Percentiles rank a stretch among this genome's conserved stretches.
phyloP scores from a whole-genome alignment of 2,113 vertebrate species.

The Aptenodytes forsteri region DNA sequence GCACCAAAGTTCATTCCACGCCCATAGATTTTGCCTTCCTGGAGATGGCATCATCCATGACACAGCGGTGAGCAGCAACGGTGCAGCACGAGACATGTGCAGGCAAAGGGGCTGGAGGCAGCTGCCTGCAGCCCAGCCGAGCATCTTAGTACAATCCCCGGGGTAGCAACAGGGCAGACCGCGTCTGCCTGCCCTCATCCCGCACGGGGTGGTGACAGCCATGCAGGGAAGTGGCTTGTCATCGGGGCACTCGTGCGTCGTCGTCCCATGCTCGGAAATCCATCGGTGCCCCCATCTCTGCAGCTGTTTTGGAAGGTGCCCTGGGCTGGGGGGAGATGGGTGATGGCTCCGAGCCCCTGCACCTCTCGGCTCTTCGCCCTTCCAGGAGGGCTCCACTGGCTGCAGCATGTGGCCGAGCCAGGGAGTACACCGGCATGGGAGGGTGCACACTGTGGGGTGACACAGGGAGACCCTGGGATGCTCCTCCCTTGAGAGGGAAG shows the following conservation, averaged over 20 bases:
- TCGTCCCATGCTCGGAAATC: accelerated
- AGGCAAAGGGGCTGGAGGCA: neutral
- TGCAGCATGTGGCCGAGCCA: accelerated
- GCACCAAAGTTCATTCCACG: neutral
- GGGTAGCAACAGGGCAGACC: neutral
- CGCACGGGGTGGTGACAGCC: neutral
- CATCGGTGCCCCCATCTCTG: accelerated
- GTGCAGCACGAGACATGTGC: accelerated
- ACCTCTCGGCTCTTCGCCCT: accelerated
- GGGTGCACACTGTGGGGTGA: accelerated
- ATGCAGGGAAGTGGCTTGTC: accelerated
- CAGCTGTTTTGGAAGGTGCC: neutral
- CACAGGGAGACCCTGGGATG: neutral
- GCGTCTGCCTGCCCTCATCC: neutral
- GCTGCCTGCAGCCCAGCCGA: neutral
- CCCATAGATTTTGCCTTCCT: neutral
- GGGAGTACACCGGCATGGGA: neutral
- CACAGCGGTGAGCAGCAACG: accelerated
- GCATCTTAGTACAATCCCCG: neutral
- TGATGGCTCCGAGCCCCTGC: neutral
- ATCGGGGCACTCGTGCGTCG: accelerated
- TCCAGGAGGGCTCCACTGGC: neutral
- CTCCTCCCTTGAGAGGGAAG: neutral
- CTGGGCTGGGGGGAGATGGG: too few relatives aligned
- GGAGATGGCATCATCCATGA: accelerated